phyloP scores from a whole-genome alignment of 2,888 invertebrate genomes.

The Strigamia crassipes region DNA sequence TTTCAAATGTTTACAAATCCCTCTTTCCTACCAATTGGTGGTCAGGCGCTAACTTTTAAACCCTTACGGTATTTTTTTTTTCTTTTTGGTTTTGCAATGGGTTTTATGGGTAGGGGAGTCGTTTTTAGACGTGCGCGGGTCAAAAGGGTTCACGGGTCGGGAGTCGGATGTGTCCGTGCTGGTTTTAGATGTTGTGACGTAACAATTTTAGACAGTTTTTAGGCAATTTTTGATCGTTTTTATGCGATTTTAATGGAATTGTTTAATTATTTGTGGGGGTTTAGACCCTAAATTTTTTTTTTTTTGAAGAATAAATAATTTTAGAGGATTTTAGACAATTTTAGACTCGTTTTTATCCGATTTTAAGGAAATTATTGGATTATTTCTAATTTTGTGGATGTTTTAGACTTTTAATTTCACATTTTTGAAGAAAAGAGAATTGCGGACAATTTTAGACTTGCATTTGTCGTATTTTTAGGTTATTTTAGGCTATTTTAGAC shows the following conservation, averaged over 20 bases:
- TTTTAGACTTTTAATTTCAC: too few species aligned
- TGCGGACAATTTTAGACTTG: not conserved
- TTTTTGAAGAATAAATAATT: too few species aligned
- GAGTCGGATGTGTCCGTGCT: too few species aligned
- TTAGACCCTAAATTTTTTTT: too few species aligned
- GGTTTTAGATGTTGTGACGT: not conserved
- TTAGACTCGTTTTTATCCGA: not conserved
- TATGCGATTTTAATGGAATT: not conserved
- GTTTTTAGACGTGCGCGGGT: not conserved
- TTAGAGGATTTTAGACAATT: not conserved
- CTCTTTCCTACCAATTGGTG: not conserved
- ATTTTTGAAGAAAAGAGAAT: too few species aligned
- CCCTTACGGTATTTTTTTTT: not conserved
- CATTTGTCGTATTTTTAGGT: too few species aligned
- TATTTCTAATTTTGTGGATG: not conserved
- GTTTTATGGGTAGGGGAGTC: not conserved
- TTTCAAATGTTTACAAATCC: conserved; percentile 7
- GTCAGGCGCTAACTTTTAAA: not conserved
- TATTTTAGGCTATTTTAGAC: not conserved
- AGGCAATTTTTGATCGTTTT: not conserved
- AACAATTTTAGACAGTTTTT: not conserved
- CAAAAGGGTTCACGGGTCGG: not conserved
- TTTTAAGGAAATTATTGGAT: too few species aligned
- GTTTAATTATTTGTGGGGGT: too few species aligned
- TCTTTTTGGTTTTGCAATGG: not conserved